A percentile compares a stretch with the other conserved stretches of the same genome.
phyloP scores from a whole-genome alignment of 2,113 vertebrate genomes.

The Dryoscopus gambensis region DNA sequence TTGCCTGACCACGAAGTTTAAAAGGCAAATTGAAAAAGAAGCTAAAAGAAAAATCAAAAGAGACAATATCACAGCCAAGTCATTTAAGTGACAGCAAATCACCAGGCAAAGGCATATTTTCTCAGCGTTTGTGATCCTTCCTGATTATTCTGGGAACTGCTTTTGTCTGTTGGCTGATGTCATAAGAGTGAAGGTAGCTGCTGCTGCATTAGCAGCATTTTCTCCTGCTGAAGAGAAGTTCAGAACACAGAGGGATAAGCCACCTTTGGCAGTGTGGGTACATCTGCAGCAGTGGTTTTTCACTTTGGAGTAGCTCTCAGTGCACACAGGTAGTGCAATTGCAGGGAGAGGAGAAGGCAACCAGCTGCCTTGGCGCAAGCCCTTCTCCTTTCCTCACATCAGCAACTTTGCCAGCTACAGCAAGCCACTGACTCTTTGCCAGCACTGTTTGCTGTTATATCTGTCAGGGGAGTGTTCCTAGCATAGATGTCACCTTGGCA shows the following conservation, averaged over 20 bases:
- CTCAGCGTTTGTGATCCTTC: not conserved
- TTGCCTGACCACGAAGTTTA: not conserved
- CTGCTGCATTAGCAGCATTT: not conserved
- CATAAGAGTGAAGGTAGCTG: not conserved
- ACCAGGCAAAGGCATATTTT: not conserved
- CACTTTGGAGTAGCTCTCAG: not conserved
- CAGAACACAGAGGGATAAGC: not conserved
- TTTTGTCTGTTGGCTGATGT: not conserved
- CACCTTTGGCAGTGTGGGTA: not conserved
- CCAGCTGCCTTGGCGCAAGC: not conserved
- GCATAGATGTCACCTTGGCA: not conserved
- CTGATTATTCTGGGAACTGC: not conserved
- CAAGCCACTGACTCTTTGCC: not conserved
- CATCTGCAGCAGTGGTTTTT: rapidly evolving
- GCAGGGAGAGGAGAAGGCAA: not conserved
- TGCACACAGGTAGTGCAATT: not conserved
- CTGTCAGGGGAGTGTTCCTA: not conserved
- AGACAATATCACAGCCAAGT: not conserved
- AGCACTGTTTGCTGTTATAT: not conserved
- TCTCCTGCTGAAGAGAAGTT: not conserved
- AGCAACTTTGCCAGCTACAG: not conserved
- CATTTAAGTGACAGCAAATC: not conserved
- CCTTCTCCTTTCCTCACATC: not conserved
- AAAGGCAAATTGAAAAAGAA: not conserved
- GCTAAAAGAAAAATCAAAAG: not conserved